Conservation (phyloP, 1,140 invertebrate species). For the Ostrea denselamellosa region DNA sequence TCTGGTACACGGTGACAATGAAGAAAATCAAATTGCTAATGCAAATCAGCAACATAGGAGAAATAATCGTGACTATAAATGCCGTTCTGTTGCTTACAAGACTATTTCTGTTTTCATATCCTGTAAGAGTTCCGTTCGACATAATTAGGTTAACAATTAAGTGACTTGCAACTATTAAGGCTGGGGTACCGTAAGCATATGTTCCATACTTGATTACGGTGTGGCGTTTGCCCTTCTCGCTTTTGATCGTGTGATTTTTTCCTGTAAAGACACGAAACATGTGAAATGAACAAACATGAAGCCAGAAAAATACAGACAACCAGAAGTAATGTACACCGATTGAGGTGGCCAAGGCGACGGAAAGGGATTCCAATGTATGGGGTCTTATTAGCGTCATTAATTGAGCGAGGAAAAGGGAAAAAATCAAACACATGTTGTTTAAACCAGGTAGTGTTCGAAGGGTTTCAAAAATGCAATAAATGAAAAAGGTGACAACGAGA, state of each 20-base stretch:
- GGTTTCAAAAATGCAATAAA: slow-evolving; percentile 41
- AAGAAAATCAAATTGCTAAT: slow-evolving; percentile 37
- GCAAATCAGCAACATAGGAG: slow-evolving; percentile 42
- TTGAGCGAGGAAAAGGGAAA: slow-evolving; percentile 58
- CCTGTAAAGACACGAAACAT: slow-evolving; percentile 52
- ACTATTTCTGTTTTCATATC: background rate
- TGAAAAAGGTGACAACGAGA: slow-evolving; percentile 45
- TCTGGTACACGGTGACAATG: slow-evolving; percentile 11
- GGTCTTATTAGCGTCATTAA: background rate
- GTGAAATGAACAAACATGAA: slow-evolving; percentile 62
- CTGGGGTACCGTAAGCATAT: background rate
- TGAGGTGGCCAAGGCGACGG: background rate
- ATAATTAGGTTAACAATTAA: background rate
- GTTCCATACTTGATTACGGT: background rate
- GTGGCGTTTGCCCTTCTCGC: background rate
- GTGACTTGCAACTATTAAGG: background rate
- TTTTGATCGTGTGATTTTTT: background rate
- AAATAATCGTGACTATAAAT: slow-evolving; percentile 33
- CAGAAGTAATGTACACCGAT: slow-evolving; percentile 40
- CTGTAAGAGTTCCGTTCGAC: background rate
- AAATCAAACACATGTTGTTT: slow-evolving; percentile 55
- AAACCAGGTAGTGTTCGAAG: slow-evolving; percentile 49
- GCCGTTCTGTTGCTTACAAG: background rate
- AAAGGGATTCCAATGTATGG: background rate
- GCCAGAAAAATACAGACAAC: slow-evolving; percentile 51